Base-by-base conservation (phyloP, 2,113 vertebrate species). In the Entomyzon cyanotis region DNA sequence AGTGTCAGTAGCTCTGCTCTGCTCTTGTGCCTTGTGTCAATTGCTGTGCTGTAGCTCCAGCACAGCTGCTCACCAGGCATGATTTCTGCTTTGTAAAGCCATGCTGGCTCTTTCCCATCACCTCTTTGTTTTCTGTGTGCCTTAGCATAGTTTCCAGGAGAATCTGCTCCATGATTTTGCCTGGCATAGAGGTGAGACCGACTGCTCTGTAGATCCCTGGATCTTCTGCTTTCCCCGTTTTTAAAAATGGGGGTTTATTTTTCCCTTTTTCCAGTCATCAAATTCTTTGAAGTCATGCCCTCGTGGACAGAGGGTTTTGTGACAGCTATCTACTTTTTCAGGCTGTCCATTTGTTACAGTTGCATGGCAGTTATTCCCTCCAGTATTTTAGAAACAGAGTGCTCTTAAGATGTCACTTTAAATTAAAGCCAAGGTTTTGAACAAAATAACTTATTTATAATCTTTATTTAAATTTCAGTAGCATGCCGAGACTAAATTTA, bases 401-500 rank as follows among this genome's bases (percentile, higher is more conserved):
- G 91, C 96, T 98, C 94, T 98, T 97, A 98, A 97, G 91, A 97
- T 97, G 97, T 98, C 97, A 97, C 82, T 97, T 97, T 93, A 94
- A 91, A 97, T 98, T 97, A 97, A 93, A 96, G 81, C 44, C 49
- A 94, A 73, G 68, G 68, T 95, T 97, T 93, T 93, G 73, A 97
- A 94, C 90, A 87, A 96, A 85, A 92, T 98, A 79, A 98, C 53
- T 98, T 98, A 98, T 98, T 98, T 98, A 97, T 98, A 85, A 91
- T 95, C 92, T 86, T 97, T 82, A 97, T 98, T 94, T 96, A 94
- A 96, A 97, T 96, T 98, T 97, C 88, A 97, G 41, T 93, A 93
- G 67, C 87, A 41, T 96, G 65, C 86, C 97, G 87, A 94, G 69
- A 74, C 83, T 97, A 86, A 92, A 91, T 97, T 85, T 93, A 74